These are phyloP conservation scores for Troglohyphantes excavatus DNA, from an alignment of 2,888 invertebrate species.

Conservation along the genomic window DNA sequence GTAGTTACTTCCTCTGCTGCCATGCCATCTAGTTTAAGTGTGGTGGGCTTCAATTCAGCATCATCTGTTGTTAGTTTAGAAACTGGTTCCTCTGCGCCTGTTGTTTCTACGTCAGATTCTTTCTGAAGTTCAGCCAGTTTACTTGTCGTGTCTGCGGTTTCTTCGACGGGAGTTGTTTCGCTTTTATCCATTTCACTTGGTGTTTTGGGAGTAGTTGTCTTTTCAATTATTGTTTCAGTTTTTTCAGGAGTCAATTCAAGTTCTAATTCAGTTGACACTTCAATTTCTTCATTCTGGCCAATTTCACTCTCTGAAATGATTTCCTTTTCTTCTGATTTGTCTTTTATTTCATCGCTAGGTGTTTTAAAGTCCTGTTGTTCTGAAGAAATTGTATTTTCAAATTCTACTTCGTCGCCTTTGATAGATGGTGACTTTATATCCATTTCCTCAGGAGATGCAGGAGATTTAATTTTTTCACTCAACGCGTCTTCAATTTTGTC, in stretches of 20 bases:
- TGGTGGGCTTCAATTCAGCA: background rate
- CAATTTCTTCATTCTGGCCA: background rate
- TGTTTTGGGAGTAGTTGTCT: background rate
- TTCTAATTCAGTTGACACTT: too few relatives aligned
- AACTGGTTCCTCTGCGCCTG: background rate
- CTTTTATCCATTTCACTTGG: constrained; percentile 16
- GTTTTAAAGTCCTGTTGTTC: background rate
- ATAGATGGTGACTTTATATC: too few relatives aligned
- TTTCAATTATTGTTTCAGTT: background rate
- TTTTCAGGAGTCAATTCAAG: too few relatives aligned
- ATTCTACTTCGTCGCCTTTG: too few relatives aligned
- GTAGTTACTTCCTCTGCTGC: background rate
- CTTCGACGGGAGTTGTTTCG: background rate
- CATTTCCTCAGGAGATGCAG: too few relatives aligned
- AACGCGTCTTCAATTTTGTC: too few relatives aligned
- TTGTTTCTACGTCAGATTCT: background rate
- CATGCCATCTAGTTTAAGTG: background rate
- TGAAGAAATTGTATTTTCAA: background rate
- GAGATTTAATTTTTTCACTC: too few relatives aligned
- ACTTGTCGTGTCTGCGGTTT: too few relatives aligned
- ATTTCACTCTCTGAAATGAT: background rate
- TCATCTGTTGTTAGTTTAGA: background rate
- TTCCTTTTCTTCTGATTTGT: background rate
- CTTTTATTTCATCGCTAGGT: background rate
- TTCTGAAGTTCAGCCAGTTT: background rate